Evolutionary conservation across 2,888 invertebrate species (phyloP), one percentile per base, ranked within the genome.

Genomic region (Melangyna quadrimaculata): DNA sequence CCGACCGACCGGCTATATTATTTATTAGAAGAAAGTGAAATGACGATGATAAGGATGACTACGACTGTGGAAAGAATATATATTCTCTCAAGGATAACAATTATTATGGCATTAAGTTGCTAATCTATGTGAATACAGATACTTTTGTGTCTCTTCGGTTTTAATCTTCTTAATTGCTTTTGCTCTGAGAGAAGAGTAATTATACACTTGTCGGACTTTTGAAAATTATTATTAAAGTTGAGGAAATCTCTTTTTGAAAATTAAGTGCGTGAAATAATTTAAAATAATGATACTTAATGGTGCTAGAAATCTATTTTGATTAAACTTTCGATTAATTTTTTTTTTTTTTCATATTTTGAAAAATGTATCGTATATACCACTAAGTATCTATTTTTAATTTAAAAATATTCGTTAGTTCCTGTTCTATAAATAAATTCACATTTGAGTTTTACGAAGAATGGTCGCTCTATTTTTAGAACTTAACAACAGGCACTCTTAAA

Each of bases 131-230:
- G 35, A 53, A 71, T 53, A 45, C 40, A 70, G 61, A 65, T 71
- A 71, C 65, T 53, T 43, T 35, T 29, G 27, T 45, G 53, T 71
- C 65, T 71, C 29, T 59, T 65, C 45, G 71, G 55, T 53, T 79
- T 78, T 84, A 84, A 84, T 84, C 70, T 71, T 37, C 79, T 84
- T 84, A 84, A 84, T 79, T 84, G 83, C 83, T 71, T 59, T 84
- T 79, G 83, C 74, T 78, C 71, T 79, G 40, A 43, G 24, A 59
- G 43, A 45, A 59, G 74, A 79, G 71, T 74, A 75, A 84, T 79
- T 79, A 84, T 51, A 37, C 14, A 24, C 83, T 79, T 79, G 70
- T 37, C 63, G 67, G 73, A 48, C 57, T 70, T 78, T 45, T 53
- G 43, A 69, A 78, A 67, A 48, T 59, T 59, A 59, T 59, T 48